Base-by-base conservation (phyloP, 92 coral and sea anemone species). In the Palythoa grandis region DNA sequence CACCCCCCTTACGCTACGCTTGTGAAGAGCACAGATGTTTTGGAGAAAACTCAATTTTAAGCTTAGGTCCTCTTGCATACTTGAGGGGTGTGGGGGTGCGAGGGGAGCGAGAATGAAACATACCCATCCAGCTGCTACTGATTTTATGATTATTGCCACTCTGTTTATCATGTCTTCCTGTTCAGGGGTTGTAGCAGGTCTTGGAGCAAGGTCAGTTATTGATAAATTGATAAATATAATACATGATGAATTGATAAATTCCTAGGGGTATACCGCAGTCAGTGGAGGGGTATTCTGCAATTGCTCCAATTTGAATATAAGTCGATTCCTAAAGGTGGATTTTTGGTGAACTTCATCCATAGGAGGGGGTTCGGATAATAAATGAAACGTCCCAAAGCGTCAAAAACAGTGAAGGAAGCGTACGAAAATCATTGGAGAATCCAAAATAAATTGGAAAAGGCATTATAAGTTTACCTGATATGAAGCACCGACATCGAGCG, bases 1-100 rank as follows among this genome's bases (percentile, higher is more conserved):
- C n/a, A n/a, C n/a, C n/a, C n/a, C n/a, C n/a, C n/a, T n/a, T n/a
- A n/a, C n/a, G n/a, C n/a, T n/a, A n/a, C n/a, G n/a, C n/a, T 70
- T 70, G 74, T 70, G 74, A 70, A 70, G 74, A 70, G 74, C 74
- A 70, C 74, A 70, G 74, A 70, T 70, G 74, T 70, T 70, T 70
- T 70, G 5, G 40, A 70, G 74, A 70, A 70, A 70, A 70, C 16
- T 70, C 74, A 70, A 54, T 11, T 54, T 54, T 54, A 54, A 54
- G 60, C 60, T 6, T 54, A 54, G 60, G 74, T 70, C 74, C 16
- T 54, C 16, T 10, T 9, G 60, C 60, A 9, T 9, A 54, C 60
- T 54, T 1, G 16, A 24, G 74, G n/a, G 74, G 47, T 69, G 17
- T 68, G 20, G 5, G 74, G 38, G 74, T 29, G 74, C 52, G 24